These are phyloP conservation scores for Heterodera schachtii DNA, from an alignment of 1,140 invertebrate species.

Conservation along the genomic window DNA sequence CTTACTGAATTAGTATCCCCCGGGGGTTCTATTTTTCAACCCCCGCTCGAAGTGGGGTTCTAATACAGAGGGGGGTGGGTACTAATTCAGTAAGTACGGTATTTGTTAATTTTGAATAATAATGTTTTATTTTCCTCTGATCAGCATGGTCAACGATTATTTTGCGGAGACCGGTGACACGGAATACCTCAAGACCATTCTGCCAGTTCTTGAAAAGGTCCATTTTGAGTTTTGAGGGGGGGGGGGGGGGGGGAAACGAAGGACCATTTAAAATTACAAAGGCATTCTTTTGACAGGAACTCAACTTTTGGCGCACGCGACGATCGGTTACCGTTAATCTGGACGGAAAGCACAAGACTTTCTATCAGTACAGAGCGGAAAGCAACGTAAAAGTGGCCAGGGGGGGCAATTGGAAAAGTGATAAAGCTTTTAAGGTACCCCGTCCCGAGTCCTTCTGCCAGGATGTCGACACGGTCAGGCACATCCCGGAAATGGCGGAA, in stretches of 20 bases:
- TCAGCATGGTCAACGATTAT: slow-evolving; percentile 79
- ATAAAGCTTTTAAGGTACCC: slow-evolving; percentile 67
- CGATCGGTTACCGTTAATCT: slow-evolving; percentile 59
- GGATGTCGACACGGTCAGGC: slow-evolving; percentile 39
- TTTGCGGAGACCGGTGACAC: slow-evolving; percentile 75
- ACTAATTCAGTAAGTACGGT: no score
- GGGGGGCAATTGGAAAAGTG: no score
- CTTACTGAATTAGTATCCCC: no score
- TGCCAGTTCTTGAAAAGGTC: slow-evolving; percentile 58
- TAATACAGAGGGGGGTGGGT: no score
- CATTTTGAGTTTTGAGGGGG: no score
- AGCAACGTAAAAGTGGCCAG: slow-evolving; percentile 67
- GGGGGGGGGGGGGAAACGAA: no score
- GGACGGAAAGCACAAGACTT: slow-evolving; percentile 33
- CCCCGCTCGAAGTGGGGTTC: no score
- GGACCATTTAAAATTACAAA: no score
- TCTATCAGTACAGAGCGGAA: slow-evolving; percentile 62
- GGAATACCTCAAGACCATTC: slow-evolving; percentile 70
- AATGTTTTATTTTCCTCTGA: slow-evolving; percentile 51
- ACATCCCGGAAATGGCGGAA: slow-evolving; percentile 34
- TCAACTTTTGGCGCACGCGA: slow-evolving; percentile 70
- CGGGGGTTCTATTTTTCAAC: no score
- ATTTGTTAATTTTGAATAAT: no score
- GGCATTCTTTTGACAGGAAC: slow-evolving; percentile 24
- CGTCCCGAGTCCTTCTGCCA: slow-evolving; percentile 56